Percentiles rank a stretch among this genome's conserved stretches.
Evolutionary conservation across 2,797 vertebrate genomes (phyloP).

Genomic region (Valencia hispanica): DNA sequence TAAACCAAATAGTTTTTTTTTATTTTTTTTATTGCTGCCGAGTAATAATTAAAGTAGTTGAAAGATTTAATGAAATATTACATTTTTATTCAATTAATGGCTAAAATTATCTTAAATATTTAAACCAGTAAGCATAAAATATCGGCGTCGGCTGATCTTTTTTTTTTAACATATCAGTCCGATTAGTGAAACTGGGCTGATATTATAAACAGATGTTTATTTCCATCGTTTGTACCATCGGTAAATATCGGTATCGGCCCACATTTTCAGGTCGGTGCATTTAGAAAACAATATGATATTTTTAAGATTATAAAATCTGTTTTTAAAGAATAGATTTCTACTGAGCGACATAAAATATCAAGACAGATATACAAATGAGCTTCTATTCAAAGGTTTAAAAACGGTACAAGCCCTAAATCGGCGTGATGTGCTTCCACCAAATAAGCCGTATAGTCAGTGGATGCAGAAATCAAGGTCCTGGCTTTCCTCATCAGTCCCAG

Average conservation of each 20-base stretch:
- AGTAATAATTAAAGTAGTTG: background rate
- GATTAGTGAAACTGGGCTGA: background rate
- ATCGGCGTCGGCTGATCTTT: too few relatives aligned
- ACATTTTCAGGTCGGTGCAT: background rate
- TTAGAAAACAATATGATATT: background rate
- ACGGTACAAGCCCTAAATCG: too few relatives aligned
- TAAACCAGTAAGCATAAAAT: too few relatives aligned
- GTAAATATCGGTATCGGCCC: background rate
- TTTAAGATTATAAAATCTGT: background rate
- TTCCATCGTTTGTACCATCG: background rate
- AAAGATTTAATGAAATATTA: background rate
- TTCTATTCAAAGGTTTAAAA: background rate
- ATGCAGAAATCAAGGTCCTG: conserved; percentile 6
- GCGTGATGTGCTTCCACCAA: too few relatives aligned
- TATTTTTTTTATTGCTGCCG: too few relatives aligned
- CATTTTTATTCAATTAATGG: background rate
- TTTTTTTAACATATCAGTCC: background rate
- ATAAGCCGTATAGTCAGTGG: too few relatives aligned
- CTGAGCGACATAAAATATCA: background rate
- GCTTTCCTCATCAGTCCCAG: background rate
- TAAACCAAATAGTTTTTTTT: background rate
- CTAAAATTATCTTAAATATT: background rate
- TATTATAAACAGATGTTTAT: background rate
- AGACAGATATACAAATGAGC: conserved; percentile 25
- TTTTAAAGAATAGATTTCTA: background rate